Evolutionary conservation across 2,113 vertebrate species (phyloP), one percentile per base, ranked within the genome.

Genomic region (Antigone vipio): DNA sequence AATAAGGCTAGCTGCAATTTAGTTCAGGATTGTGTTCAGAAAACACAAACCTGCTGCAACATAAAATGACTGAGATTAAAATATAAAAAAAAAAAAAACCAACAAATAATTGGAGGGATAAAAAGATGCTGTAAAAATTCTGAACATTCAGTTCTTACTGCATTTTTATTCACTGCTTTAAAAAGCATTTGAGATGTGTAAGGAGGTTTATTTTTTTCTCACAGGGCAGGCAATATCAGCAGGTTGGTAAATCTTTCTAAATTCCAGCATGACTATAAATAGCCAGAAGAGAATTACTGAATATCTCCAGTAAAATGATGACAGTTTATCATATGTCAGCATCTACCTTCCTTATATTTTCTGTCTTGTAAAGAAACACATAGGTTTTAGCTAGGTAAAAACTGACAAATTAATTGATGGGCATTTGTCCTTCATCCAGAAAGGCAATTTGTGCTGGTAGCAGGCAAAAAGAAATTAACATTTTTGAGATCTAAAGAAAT

Each of bases 181-280:
- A 38, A 80, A 93, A 91, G 35, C 9, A 20, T 58, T 85, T 62
- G 58, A 92, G 74, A 79, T 1, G 0, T 32, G 16, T 87, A 79
- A 89, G 49, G 66, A 85, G 68, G 32, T 56, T 89, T 80, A 27
- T 75, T 42, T 30, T 95, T 88, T 60, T 30, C 52, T 55, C 74
- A 92, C 58, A 45, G 63, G 26, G 38, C 44, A 91, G 44, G 35
- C 14, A 89, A 18, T 82, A 87, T 77, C 55, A 81, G 56, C 23
- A 85, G 42, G 44, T 76, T 93, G 45, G 76, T 91, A 95, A 93
- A 85, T 91, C 76, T 94, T 95, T 64, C 62, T 34, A 47, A 95
- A 89, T 76, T 95, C 76, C 45, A 82, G 26, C 56, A 63, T 93
- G 69, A 81, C 77, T 94, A 55, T 91, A 80, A 95, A 94, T 79